A percentile compares a stretch with the other conserved stretches of the same genome.
phyloP scores from a whole-genome alignment of 2,797 vertebrate species.

The Parambassis ranga region DNA sequence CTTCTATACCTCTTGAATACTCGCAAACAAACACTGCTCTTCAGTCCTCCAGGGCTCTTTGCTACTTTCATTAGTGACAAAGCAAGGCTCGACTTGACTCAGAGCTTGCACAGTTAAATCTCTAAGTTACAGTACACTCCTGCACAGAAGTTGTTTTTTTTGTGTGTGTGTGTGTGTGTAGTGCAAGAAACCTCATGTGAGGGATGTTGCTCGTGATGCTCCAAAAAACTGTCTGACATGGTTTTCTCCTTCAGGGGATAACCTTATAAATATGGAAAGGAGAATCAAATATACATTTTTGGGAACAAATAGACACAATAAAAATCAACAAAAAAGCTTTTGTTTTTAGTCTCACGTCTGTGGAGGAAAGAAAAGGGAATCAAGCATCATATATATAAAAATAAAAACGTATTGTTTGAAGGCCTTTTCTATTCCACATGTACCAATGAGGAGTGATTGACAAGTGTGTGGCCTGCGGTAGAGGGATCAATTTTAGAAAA shows the following conservation, averaged over 20 bases:
- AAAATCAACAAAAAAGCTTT: conserved; percentile 61
- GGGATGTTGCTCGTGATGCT: conserved; percentile 64
- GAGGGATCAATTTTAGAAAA: too few relatives aligned
- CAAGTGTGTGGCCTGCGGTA: too few relatives aligned
- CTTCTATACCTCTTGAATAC: conserved; percentile 49
- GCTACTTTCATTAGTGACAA: conserved; percentile 83
- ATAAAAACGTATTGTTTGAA: conserved; percentile 29
- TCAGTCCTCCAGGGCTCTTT: conserved; percentile 76
- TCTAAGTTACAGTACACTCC: conserved; percentile 68
- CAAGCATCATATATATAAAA: conserved; percentile 36
- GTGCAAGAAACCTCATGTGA: conserved; percentile 60
- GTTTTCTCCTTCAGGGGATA: conserved; percentile 50
- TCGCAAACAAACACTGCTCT: conserved; percentile 78
- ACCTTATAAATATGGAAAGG: conserved; percentile 69
- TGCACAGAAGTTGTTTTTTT: conserved; percentile 59
- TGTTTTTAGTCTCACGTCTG: conserved; percentile 56
- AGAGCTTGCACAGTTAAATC: conserved; percentile 60
- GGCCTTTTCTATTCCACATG: neutral
- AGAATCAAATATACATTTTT: conserved; percentile 69
- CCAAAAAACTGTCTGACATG: conserved; percentile 65
- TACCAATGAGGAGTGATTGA: too few relatives aligned
- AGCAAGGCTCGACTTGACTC: conserved; percentile 74
- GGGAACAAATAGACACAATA: conserved; percentile 65
- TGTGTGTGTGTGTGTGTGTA: too few relatives aligned
- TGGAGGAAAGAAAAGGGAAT: conserved; percentile 36